Evolutionary conservation across 2,888 invertebrate genomes (phyloP), one percentile per base, ranked within the genome.

Genomic region (Chelonus formosanus): DNA sequence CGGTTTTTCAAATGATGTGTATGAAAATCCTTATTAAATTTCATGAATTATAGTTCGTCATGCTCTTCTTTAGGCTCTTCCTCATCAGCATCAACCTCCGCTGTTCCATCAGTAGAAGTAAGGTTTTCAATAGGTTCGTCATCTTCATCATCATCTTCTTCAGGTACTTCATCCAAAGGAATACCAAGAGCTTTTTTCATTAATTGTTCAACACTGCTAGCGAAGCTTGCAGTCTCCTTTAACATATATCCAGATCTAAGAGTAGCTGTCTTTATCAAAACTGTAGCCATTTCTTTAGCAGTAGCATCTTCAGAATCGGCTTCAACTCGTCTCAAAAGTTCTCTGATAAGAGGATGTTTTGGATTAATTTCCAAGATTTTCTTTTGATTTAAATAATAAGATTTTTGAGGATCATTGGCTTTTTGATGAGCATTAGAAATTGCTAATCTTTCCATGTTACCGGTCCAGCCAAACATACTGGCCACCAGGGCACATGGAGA

Each of bases 281-380:
- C 92, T 67, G 90, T 76, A 5, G 97, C 96, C 84, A 95, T 94
- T 65, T 93, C 91, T 80, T 91, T 90, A 7, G 96, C 94, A 2
- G 87, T 88, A 8, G 89, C 86, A 84, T 96, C 95, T 45, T 90
- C 89, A 52, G 92, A 88, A 83, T 95, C 92, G 68, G 90, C 88
- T 70, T 89, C 89, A 31, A 98, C 92, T 76, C 95, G 89, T 40
- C 91, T 90, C 81, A 97, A 87, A 72, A 99, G 87, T 86, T 98
- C 97, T 75, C 92, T 91, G 80, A 99, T 92, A 58, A 99, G 87
- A 34, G 99, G 98, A 89, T 99, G 99, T 61, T 96, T 89, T 50
- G 98, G 97, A 87, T 99, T 99, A 76, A 99, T 91, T 88, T 99
- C 99, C 74, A 99, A 86, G 58, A 94, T 94, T 86, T 98, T 99